Conservation (phyloP, 2,113 vertebrate genomes). For the Bubo scandiacus region DNA sequence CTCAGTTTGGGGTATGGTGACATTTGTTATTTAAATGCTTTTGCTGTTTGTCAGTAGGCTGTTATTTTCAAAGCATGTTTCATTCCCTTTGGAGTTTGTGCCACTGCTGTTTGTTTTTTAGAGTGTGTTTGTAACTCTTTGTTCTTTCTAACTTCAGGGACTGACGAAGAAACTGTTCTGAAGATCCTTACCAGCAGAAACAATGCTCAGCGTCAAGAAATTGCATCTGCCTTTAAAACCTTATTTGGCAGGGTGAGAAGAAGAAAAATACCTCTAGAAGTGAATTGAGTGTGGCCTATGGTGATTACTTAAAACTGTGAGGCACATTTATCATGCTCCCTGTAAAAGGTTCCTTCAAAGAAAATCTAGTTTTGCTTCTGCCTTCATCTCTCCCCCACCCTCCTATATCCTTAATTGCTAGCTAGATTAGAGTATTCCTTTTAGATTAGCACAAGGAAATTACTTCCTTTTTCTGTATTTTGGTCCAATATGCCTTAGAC, state of each 20-base stretch:
- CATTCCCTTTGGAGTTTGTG: neutral
- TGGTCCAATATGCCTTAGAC: no score
- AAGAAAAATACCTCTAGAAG: neutral
- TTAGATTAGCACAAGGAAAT: neutral
- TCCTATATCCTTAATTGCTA: neutral
- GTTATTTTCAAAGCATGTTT: neutral
- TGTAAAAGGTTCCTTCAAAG: neutral
- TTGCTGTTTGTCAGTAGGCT: neutral
- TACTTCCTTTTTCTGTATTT: neutral
- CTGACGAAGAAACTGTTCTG: conserved; percentile 88
- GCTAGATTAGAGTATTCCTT: neutral
- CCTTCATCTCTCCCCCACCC: neutral
- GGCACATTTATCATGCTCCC: neutral
- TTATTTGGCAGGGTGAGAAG: conserved; percentile 87
- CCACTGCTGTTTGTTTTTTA: neutral
- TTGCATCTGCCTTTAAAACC: conserved; percentile 86
- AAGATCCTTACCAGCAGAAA: conserved; percentile 84
- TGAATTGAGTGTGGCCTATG: neutral
- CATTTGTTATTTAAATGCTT: neutral
- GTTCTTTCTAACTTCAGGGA: conserved; percentile 78
- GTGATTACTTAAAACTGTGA: neutral
- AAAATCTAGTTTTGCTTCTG: neutral
- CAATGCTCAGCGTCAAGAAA: conserved; percentile 91
- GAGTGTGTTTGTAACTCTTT: neutral
- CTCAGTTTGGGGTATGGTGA: neutral